phyloP scores from a whole-genome alignment of 2,797 vertebrate species.

The Kryptopterus vitreolus region DNA sequence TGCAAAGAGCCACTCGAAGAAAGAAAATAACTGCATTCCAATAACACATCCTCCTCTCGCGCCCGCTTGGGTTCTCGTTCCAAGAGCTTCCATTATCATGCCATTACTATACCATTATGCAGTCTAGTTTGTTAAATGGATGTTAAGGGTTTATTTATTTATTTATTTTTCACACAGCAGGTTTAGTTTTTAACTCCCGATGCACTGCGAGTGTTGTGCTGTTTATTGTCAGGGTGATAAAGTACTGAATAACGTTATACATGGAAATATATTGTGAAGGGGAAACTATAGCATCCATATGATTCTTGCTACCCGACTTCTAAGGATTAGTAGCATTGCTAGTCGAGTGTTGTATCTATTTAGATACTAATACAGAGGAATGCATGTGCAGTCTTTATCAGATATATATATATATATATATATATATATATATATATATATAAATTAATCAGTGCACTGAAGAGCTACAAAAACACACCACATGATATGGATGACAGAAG shows the following conservation, averaged over 20 bases:
- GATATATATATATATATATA: too few species aligned
- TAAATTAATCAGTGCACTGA: too few species aligned
- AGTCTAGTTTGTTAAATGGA: not conserved
- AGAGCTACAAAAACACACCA: not conserved
- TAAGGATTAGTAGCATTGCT: too few species aligned
- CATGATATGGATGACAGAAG: not conserved
- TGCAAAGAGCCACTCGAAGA: slow-evolving; percentile 53
- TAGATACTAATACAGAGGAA: too few species aligned
- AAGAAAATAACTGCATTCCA: slow-evolving; percentile 10
- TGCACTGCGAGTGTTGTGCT: not conserved
- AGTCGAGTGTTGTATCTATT: too few species aligned
- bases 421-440: too few species aligned
- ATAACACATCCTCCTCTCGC: slow-evolving; percentile 9
- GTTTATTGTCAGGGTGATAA: not conserved
- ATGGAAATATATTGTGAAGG: not conserved
- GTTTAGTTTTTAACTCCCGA: not conserved
- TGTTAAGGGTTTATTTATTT: not conserved
- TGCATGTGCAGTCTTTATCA: too few species aligned
- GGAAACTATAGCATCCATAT: not conserved
- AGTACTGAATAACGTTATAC: too few species aligned
- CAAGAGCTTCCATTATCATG: not conserved
- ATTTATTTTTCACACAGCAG: not conserved
- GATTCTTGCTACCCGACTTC: not conserved
- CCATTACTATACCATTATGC: not conserved
- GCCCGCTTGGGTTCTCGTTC: not conserved